Evolutionary conservation across 2,113 vertebrate genomes (phyloP), one percentile per base, ranked within the genome.

Genomic region (Cepphus grylle): DNA sequence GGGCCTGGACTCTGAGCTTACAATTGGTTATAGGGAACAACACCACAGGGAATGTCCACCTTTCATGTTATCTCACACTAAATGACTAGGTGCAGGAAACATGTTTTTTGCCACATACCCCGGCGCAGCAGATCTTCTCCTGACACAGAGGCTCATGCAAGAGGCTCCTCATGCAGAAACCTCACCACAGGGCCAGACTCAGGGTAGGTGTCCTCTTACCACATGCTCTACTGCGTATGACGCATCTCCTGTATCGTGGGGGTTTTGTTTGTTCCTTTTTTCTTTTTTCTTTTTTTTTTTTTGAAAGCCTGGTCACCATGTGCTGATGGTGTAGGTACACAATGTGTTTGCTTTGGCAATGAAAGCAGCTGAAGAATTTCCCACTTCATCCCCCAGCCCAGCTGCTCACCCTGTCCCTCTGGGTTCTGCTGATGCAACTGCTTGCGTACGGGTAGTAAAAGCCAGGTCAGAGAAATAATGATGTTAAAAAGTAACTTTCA

Each of bases 311-410:
- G 91, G 83, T 67, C 80, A 92, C 89, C 77, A 78, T 71, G 63
- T 96, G 91, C 72, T 93, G 91, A 42, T 81, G 69, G 91, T 78
- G 96, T 86, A 94, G 95, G 95, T 96, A 91, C 94, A 81, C 55
- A 84, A 8, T 71, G 67, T 96, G 93, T 96, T 96, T 93, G 80
- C 91, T 86, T 95, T 96, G 95, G 91, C 94, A 96, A 38, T 59
- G 83, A 89, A 86, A 95, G 65, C 88, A 96, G 93, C 86, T 96
- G 94, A 97, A 96, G 80, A 96, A 94, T 96, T 95, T 96, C 94
- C 94, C 95, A 93, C 86, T 88, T 94, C 94, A 59, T 91, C 94
- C 96, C 80, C 93, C 93, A 93, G 69, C 72, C 86, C 96, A 96
- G 95, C 96, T 97, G 96, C 85, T 94, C 81, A 72, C 86, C 65